These are phyloP conservation scores for Leptodirus hochenwartii DNA, from an alignment of 2,888 invertebrate species.

Conservation along the genomic window DNA sequence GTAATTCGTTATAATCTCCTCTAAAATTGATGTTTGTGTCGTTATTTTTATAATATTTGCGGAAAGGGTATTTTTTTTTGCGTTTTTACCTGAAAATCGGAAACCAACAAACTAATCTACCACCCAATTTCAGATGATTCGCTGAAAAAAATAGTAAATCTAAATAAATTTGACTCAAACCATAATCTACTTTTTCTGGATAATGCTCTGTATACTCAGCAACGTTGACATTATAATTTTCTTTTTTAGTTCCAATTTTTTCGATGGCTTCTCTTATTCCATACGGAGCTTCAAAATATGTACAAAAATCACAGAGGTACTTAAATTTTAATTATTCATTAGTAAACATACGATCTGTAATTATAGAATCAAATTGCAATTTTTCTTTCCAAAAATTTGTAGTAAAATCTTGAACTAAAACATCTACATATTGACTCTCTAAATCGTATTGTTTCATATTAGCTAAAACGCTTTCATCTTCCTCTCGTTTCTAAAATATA, in stretches of 20 bases:
- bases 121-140: constrained; percentile 50
- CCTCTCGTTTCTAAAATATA: constrained; percentile 36
- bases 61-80: too few species aligned
- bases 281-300: constrained; percentile 65
- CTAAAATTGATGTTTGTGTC: constrained; percentile 32
- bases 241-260: constrained; percentile 51
- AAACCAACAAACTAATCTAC: constrained; percentile 88
- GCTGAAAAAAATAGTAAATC: constrained; percentile 78
- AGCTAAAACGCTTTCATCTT: constrained; percentile 72
- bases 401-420: constrained; percentile 83
- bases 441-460: constrained; percentile 83
- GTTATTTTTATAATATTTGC: constrained; percentile 3
- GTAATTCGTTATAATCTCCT: constrained; percentile 48
- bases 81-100: constrained; percentile 64
- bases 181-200: constrained; percentile 74
- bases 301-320: neutral
- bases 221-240: constrained; percentile 42
- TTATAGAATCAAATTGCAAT: constrained; percentile 71
- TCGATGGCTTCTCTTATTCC: constrained; percentile 90
- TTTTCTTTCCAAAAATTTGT: constrained; percentile 55
- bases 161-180: constrained; percentile 58
- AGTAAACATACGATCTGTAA: constrained; percentile 76
- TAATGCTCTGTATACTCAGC: constrained; percentile 51
- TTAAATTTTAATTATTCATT: constrained; percentile 7
- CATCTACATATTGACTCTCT: constrained; percentile 60